phyloP scores from a whole-genome alignment of 2,888 invertebrate species.

The Drosophila kokeensis region DNA sequence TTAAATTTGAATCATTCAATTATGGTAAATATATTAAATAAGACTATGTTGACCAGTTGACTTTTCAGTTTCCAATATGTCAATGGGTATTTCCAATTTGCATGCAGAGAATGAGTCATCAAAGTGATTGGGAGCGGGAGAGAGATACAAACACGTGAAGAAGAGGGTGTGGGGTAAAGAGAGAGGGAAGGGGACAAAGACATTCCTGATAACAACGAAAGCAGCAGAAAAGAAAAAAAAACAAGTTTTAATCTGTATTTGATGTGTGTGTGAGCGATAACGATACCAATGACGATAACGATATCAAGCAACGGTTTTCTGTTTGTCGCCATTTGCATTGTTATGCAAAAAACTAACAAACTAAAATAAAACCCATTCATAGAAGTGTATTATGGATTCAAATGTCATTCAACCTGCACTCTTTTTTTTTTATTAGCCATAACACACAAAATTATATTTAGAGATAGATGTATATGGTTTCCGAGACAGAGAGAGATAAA shows the following conservation, averaged over 20 bases:
- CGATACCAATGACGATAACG: slow-evolving; percentile 41
- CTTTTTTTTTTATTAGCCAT: slow-evolving; percentile 3
- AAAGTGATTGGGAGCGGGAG: not conserved
- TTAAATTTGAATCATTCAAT: slow-evolving; percentile 45
- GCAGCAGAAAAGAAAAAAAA: slow-evolving; percentile 34
- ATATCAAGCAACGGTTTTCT: slow-evolving; percentile 36
- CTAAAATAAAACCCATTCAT: slow-evolving; percentile 15
- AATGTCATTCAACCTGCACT: slow-evolving; percentile 54
- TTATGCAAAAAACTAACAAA: slow-evolving; percentile 34
- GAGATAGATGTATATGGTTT: slow-evolving; percentile 6
- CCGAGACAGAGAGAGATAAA: slow-evolving; percentile 18
- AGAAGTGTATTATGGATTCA: slow-evolving; percentile 15
- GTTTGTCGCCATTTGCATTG: slow-evolving; percentile 39
- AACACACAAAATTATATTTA: slow-evolving; percentile 11
- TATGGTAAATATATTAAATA: slow-evolving; percentile 4
- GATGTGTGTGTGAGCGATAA: slow-evolving; percentile 40
- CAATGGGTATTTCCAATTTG: slow-evolving; percentile 45
- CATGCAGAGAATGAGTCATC: slow-evolving; percentile 46
- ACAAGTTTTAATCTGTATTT: slow-evolving; percentile 58
- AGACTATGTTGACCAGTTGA: slow-evolving; percentile 30
- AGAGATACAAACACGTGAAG: not conserved
- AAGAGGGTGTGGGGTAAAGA: not conserved
- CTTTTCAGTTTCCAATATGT: slow-evolving; percentile 28
- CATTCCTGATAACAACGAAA: slow-evolving; percentile 30
- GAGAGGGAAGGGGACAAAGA: slow-evolving; percentile 6